phyloP scores from a whole-genome alignment of 1,140 invertebrate genomes.

The Thaumetopoea pityocampa region DNA sequence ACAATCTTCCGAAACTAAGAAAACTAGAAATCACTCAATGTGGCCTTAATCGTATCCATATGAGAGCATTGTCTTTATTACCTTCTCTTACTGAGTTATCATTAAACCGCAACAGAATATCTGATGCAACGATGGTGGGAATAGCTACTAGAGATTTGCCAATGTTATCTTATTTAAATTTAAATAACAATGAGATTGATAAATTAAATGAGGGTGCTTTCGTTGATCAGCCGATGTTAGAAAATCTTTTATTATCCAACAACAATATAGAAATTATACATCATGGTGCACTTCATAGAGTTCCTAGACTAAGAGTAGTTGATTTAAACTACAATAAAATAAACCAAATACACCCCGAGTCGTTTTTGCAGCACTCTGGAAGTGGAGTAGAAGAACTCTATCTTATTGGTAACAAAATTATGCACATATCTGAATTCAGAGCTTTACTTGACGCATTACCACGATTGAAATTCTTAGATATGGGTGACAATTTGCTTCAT shows the following conservation, averaged over 20 bases:
- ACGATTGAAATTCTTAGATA: constrained; percentile 84
- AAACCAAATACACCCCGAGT: constrained; percentile 86
- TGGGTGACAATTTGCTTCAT: constrained; percentile 84
- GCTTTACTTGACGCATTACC: constrained; percentile 86
- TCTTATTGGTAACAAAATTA: constrained; percentile 85
- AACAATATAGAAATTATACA: constrained; percentile 86
- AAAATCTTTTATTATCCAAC: constrained; percentile 81
- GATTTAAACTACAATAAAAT: constrained; percentile 88
- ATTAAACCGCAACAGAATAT: constrained; percentile 83
- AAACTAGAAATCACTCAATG: constrained; percentile 87
- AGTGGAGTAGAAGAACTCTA: constrained; percentile 86
- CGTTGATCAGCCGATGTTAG: constrained; percentile 84
- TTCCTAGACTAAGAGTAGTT: constrained; percentile 83
- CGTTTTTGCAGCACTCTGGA: constrained; percentile 83
- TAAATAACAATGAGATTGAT: constrained; percentile 84
- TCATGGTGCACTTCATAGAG: constrained; percentile 86
- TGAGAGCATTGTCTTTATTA: constrained; percentile 83
- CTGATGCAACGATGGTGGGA: constrained; percentile 86
- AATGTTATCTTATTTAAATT: constrained; percentile 80
- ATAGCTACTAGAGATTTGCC: constrained; percentile 85
- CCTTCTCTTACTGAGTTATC: constrained; percentile 84
- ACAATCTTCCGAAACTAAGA: constrained; percentile 83
- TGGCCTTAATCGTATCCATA: constrained; percentile 87
- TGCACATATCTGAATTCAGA: constrained; percentile 82
- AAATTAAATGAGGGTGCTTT: constrained; percentile 86